These are phyloP conservation scores for Fratercula arctica DNA, from an alignment of 2,797 vertebrate species.

Conservation along the genomic window DNA sequence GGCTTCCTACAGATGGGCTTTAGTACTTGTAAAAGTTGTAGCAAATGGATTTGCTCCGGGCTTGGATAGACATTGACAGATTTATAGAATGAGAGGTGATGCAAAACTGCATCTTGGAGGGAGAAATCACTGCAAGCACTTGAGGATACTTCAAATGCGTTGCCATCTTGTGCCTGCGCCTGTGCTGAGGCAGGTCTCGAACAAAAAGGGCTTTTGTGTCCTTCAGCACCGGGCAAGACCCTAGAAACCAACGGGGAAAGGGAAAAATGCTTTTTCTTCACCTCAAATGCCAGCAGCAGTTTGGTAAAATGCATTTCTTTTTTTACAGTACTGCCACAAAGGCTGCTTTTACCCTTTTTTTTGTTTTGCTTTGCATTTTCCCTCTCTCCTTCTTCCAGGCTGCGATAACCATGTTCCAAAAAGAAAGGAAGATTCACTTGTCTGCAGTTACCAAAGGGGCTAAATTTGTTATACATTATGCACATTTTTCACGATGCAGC, in stretches of 20 bases:
- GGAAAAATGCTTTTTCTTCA: neutral
- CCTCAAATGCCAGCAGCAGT: neutral
- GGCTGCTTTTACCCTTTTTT: neutral
- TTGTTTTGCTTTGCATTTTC: neutral
- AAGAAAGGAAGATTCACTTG: neutral
- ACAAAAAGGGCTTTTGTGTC: neutral
- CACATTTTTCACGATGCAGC: constrained; percentile 43
- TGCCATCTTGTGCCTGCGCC: fast-evolving
- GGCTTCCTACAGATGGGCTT: neutral
- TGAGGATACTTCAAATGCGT: neutral
- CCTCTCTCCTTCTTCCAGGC: neutral
- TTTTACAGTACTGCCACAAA: neutral
- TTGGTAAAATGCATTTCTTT: neutral
- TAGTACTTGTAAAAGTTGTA: neutral
- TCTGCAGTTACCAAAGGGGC: constrained; percentile 13
- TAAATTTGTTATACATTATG: constrained; percentile 52
- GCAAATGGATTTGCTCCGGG: neutral
- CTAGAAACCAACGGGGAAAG: neutral
- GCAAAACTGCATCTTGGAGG: neutral
- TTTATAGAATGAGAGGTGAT: neutral
- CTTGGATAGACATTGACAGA: neutral
- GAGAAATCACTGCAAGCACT: neutral
- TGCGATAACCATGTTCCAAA: neutral
- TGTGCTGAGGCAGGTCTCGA: neutral
- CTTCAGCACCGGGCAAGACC: neutral